Conservation (phyloP, 2,113 vertebrate genomes). For the Axis porcinus region DNA sequence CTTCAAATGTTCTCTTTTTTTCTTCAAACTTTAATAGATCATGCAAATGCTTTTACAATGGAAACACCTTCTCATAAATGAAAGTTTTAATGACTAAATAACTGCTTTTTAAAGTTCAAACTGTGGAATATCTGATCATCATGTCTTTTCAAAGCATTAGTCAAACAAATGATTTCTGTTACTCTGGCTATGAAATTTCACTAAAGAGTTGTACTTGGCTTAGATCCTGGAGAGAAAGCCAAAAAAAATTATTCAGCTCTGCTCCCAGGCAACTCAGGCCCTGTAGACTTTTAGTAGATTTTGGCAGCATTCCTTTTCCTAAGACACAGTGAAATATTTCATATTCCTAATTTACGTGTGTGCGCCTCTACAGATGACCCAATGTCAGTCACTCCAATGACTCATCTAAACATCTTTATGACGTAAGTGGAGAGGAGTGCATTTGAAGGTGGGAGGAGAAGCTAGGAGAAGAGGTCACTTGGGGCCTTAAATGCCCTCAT, state of each 20-base stretch:
- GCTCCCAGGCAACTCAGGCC: slow-evolving; percentile 26
- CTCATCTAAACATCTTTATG: neutral
- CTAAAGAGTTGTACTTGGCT: slow-evolving; percentile 55
- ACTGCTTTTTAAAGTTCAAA: neutral
- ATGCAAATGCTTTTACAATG: slow-evolving; percentile 21
- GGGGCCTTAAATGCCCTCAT: neutral
- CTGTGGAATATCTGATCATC: slow-evolving; percentile 36
- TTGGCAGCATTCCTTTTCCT: slow-evolving; percentile 53
- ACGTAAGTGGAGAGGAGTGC: neutral
- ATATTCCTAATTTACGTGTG: neutral
- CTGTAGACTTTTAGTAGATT: slow-evolving; percentile 15
- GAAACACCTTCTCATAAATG: slow-evolving; percentile 15
- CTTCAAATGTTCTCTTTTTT: neutral
- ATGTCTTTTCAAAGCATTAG: slow-evolving; percentile 25
- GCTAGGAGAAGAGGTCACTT: neutral
- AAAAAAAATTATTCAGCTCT: slow-evolving; percentile 34
- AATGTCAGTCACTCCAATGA: neutral
- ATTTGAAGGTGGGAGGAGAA: neutral
- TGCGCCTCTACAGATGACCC: neutral
- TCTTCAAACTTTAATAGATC: neutral
- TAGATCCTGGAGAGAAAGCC: neutral
- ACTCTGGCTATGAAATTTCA: slow-evolving; percentile 50
- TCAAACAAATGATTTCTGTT: slow-evolving; percentile 62
- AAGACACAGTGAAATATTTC: slow-evolving; percentile 32
- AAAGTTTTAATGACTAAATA: slow-evolving; percentile 51